phyloP scores from a whole-genome alignment of 2,888 invertebrate genomes.

The Mactromeris polynyma region DNA sequence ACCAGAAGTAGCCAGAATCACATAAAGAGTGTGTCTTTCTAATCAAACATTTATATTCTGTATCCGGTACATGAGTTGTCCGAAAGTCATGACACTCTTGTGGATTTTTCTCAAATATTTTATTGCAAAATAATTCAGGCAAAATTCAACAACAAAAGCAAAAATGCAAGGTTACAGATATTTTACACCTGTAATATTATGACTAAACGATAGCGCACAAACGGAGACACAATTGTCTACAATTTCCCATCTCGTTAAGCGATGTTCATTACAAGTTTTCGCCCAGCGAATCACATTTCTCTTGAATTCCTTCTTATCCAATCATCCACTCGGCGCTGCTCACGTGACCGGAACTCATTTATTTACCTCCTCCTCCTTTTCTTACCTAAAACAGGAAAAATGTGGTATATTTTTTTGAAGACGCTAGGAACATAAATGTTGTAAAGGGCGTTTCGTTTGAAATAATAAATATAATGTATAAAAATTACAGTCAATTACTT shows the following conservation, averaged over 20 bases:
- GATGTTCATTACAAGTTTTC: not conserved
- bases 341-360: conserved; percentile 21
- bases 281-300: not conserved
- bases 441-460: not conserved
- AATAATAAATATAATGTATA: not conserved
- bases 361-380: conserved; percentile 33
- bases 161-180: not conserved
- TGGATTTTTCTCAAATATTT: not conserved
- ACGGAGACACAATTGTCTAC: not conserved
- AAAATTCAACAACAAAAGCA: conserved; percentile 25
- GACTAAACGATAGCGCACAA: conserved; percentile 1
- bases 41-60: no score
- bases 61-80: not conserved
- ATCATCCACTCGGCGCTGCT: conserved; percentile 23
- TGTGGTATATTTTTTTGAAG: not conserved
- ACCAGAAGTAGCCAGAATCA: no score
- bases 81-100: not conserved
- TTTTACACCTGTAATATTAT: conserved; percentile 30
- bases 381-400: conserved; percentile 1
- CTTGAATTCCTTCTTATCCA: not conserved
- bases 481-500: no score
- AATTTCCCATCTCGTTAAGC: not conserved
- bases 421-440: not conserved
- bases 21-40: no score
- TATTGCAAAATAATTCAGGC: conserved; percentile 32